Conservation (phyloP, 2,888 invertebrate genomes). For the Thyatira batis region DNA sequence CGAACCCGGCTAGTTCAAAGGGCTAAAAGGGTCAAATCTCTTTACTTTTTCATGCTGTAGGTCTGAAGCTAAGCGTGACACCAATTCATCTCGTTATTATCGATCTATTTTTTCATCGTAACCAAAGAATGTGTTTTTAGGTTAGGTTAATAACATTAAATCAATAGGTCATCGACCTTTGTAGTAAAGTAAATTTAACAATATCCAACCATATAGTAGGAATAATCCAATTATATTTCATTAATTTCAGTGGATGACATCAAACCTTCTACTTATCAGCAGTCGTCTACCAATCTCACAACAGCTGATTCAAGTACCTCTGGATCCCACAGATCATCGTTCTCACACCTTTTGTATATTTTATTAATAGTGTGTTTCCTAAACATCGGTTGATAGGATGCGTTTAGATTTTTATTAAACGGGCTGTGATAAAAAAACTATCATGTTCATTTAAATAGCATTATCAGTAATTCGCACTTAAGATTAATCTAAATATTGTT, state of each 20-base stretch:
- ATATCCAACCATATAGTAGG: too few species aligned
- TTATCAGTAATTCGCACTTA: background rate
- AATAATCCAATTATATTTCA: conserved; percentile 3
- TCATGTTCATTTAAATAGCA: conserved; percentile 39
- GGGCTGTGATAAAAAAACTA: conserved; percentile 75
- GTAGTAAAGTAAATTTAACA: too few species aligned
- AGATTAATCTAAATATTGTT: background rate
- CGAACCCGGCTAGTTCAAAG: too few species aligned
- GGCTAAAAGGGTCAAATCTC: too few species aligned
- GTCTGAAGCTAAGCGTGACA: too few species aligned
- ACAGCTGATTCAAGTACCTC: conserved; percentile 57
- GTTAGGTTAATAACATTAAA: too few species aligned
- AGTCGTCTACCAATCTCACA: conserved; percentile 63
- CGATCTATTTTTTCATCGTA: too few species aligned
- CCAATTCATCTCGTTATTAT: too few species aligned
- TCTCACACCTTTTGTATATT: conserved; percentile 35
- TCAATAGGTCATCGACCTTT: too few species aligned
- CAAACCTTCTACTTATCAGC: conserved; percentile 54
- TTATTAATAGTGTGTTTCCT: conserved; percentile 43
- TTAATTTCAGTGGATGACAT: conserved; percentile 71
- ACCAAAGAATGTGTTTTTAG: too few species aligned
- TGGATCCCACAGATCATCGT: conserved; percentile 26
- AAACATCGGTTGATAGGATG: conserved; percentile 54
- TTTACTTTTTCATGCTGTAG: too few species aligned
- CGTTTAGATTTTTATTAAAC: conserved; percentile 50